phyloP scores from a whole-genome alignment of 2,888 invertebrate species.

The Pterostichus niger region DNA sequence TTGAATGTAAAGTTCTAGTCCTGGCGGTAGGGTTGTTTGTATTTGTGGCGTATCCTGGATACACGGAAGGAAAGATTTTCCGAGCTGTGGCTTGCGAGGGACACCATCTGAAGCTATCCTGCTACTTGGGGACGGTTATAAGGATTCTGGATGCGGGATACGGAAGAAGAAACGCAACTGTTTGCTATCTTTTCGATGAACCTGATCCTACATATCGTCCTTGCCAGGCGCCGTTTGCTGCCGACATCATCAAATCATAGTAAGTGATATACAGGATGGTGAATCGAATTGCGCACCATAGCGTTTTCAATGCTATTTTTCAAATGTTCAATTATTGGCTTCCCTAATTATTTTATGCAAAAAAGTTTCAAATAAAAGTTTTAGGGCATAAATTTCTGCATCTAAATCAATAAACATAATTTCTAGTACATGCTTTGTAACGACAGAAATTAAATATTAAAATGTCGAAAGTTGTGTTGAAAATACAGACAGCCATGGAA shows the following conservation, averaged over 20 bases:
- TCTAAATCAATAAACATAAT: too few species aligned
- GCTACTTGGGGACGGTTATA: background rate
- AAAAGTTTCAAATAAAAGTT: too few species aligned
- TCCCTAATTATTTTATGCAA: too few species aligned
- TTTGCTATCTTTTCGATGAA: background rate
- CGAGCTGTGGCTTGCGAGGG: constrained; percentile 12
- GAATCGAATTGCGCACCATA: too few species aligned
- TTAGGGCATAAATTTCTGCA: too few species aligned
- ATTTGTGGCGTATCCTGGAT: background rate
- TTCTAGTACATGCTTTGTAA: too few species aligned
- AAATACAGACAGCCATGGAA: too few species aligned
- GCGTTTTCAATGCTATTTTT: too few species aligned
- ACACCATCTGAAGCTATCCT: constrained; percentile 20
- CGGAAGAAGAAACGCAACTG: constrained; percentile 20
- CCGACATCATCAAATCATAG: background rate
- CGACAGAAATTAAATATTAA: too few species aligned
- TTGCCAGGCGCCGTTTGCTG: background rate
- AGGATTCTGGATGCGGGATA: constrained; percentile 15
- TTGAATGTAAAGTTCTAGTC: too few species aligned
- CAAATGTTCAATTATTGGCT: too few species aligned
- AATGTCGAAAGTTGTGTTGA: too few species aligned
- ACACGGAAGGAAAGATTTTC: background rate
- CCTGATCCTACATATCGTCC: background rate
- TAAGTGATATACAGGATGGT: background rate
- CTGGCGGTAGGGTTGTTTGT: background rate